Conservation (phyloP, 2,113 vertebrate species). For the Lutjanus erythropterus region DNA sequence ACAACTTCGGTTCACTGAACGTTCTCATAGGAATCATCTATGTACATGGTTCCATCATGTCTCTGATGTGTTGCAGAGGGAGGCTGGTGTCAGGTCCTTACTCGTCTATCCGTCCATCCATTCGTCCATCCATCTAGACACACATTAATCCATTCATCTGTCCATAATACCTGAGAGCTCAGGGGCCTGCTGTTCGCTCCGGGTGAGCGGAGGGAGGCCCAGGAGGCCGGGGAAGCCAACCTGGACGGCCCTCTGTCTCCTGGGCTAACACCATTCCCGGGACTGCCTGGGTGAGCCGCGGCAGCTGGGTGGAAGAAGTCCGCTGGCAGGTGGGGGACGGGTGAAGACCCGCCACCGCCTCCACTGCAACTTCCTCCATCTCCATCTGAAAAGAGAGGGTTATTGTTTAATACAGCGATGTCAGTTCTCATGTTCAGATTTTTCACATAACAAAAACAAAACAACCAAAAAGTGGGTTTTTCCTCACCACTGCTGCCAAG, state of each 20-base stretch:
- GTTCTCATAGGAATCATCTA: neutral
- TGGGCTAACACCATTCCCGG: slow-evolving; percentile 69
- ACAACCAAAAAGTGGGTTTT: too few species aligned
- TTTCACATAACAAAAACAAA: neutral
- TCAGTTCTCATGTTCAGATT: too few species aligned
- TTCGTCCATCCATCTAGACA: slow-evolving; percentile 11
- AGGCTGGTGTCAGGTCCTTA: neutral
- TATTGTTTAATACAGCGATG: neutral
- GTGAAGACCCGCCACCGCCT: slow-evolving; percentile 36
- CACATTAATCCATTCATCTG: neutral
- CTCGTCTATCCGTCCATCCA: neutral
- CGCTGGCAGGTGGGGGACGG: slow-evolving; percentile 87
- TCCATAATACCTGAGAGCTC: slow-evolving; percentile 87
- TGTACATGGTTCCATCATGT: slow-evolving; percentile 20
- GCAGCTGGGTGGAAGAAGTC: slow-evolving; percentile 93
- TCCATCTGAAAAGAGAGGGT: slow-evolving; percentile 47
- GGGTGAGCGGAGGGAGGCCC: slow-evolving; percentile 91
- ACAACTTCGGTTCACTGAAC: neutral
- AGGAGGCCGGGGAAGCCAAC: slow-evolving; percentile 89
- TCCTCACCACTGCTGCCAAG: too few species aligned
- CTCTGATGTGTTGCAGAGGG: slow-evolving; percentile 4
- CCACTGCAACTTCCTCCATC: slow-evolving; percentile 44
- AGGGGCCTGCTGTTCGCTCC: slow-evolving; percentile 89
- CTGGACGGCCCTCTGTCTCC: slow-evolving; percentile 79
- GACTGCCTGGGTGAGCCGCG: slow-evolving; percentile 75